These are phyloP conservation scores for Drosophila bocki DNA, from an alignment of 1,140 invertebrate genomes.

Conservation along the genomic window DNA sequence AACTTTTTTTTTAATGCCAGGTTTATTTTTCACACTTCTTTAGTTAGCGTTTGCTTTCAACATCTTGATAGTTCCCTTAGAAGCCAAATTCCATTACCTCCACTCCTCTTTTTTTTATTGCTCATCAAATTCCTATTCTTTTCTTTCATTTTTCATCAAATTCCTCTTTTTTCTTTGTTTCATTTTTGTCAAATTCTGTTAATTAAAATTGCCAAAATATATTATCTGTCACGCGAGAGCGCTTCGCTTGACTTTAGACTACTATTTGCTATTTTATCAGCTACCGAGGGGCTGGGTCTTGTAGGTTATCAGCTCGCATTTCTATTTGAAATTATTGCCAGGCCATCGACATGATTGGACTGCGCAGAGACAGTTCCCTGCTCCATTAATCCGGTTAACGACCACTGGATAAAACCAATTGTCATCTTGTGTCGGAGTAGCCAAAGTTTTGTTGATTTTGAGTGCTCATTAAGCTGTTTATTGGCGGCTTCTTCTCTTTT, in stretches of 20 bases:
- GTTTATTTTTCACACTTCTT: background rate
- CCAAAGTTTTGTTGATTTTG: slow-evolving; percentile 27
- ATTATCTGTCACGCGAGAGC: slow-evolving; percentile 71
- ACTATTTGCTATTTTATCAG: slow-evolving; percentile 53
- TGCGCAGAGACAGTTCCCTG: slow-evolving; percentile 1
- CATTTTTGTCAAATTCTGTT: slow-evolving; percentile 47
- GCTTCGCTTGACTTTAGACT: slow-evolving; percentile 26
- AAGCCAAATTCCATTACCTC: background rate
- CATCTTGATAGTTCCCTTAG: background rate
- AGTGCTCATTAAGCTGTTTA: slow-evolving; percentile 63
- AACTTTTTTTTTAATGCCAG: too few species aligned
- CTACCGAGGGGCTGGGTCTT: background rate
- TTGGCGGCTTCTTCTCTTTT: slow-evolving; percentile 42
- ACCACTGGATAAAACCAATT: slow-evolving; percentile 28
- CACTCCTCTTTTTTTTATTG: background rate
- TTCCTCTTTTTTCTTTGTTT: background rate
- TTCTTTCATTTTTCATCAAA: background rate
- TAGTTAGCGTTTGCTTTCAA: background rate
- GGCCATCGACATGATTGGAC: slow-evolving; percentile 27
- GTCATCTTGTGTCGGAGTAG: slow-evolving; percentile 18
- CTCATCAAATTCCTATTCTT: background rate
- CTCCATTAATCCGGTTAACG: slow-evolving; percentile 26
- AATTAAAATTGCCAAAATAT: slow-evolving; percentile 65
- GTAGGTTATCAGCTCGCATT: slow-evolving; percentile 50
- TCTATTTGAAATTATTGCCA: slow-evolving; percentile 14